Conservation (phyloP, 2,888 invertebrate genomes). For the Brachyptera putata region DNA sequence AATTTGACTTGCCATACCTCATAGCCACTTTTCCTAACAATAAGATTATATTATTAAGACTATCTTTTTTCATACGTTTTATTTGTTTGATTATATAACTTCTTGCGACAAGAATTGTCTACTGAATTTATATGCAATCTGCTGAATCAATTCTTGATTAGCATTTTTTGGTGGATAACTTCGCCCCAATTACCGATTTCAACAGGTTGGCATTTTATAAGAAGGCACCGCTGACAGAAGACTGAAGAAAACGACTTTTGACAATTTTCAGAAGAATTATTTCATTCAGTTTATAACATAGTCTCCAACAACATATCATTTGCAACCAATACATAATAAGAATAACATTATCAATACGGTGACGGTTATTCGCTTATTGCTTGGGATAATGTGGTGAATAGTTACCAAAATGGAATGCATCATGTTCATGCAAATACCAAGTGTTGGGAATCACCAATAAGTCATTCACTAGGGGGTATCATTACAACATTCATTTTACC, state of each 20-base stretch:
- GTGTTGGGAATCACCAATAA: too few relatives aligned
- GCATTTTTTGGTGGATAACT: too few relatives aligned
- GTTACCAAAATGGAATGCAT: too few relatives aligned
- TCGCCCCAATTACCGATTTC: too few relatives aligned
- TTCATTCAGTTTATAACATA: not conserved
- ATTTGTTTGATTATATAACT: not conserved
- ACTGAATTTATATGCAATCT: not conserved
- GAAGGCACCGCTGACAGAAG: conserved; percentile 52
- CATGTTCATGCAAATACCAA: too few relatives aligned
- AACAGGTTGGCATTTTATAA: conserved; percentile 27
- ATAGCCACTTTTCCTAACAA: not conserved
- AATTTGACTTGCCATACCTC: conserved; percentile 9
- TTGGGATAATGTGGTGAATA: too few relatives aligned
- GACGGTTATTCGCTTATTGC: not conserved
- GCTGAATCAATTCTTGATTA: not conserved
- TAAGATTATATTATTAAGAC: not conserved
- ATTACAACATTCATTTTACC: too few relatives aligned
- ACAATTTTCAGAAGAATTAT: too few relatives aligned
- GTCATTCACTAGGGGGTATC: too few relatives aligned
- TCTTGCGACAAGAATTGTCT: too few relatives aligned
- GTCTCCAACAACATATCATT: not conserved
- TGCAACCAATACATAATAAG: not conserved
- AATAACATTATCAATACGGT: not conserved
- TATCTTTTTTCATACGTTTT: too few relatives aligned
- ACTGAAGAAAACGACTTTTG: conserved; percentile 40